A percentile compares a stretch with the other conserved stretches of the same genome.
Conservation (phyloP, 2,797 vertebrate genomes). For the Alcedo atthis region DNA sequence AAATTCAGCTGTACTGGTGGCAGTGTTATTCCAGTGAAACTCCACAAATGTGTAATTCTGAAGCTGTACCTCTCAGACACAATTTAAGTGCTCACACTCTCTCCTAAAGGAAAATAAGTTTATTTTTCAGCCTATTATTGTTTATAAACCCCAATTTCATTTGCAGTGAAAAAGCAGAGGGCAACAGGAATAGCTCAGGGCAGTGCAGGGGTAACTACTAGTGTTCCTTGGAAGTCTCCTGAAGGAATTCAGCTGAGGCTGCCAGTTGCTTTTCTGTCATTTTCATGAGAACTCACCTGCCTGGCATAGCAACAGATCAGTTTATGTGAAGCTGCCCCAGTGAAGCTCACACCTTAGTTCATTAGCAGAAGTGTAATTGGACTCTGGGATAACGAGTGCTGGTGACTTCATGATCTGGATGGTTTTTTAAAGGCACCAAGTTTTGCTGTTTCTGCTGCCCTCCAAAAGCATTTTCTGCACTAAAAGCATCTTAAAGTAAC, state of each 20-base stretch:
- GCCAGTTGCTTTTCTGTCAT: neutral
- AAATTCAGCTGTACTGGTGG: neutral
- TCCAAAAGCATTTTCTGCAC: neutral
- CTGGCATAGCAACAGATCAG: neutral
- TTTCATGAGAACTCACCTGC: neutral
- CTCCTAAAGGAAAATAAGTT: neutral
- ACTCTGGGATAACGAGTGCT: neutral
- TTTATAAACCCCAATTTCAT: neutral
- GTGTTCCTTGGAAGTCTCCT: neutral
- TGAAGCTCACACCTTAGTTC: neutral
- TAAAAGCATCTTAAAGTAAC: neutral
- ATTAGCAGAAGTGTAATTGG: neutral
- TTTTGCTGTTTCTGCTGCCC: neutral
- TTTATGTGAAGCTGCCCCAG: neutral
- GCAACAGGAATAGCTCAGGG: neutral
- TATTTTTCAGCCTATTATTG: neutral
- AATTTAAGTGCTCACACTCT: neutral
- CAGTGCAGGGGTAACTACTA: neutral
- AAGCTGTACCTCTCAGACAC: neutral
- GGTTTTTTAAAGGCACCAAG: neutral
- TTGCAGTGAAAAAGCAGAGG: neutral
- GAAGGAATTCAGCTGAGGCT: neutral
- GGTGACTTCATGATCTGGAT: neutral
- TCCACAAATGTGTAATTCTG: accelerated
- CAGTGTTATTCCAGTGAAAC: neutral